Evolutionary conservation across 2,888 invertebrate genomes (phyloP).

Genomic region (Zaprionus lineosus): DNA sequence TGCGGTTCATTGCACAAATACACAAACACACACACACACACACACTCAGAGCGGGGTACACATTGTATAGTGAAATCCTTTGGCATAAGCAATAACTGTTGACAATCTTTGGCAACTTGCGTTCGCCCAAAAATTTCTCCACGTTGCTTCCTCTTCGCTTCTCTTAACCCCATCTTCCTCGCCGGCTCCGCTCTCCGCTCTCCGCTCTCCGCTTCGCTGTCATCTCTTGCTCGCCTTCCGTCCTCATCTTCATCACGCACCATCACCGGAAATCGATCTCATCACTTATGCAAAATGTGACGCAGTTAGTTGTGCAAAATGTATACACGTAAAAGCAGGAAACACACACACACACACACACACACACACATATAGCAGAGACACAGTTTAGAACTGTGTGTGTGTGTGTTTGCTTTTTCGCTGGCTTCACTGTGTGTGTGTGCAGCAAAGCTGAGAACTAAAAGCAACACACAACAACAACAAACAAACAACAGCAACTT

Average conservation of each 20-base stretch:
- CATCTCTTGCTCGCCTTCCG: constrained; percentile 11
- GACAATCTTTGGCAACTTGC: constrained; percentile 73
- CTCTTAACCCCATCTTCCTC: constrained; percentile 3
- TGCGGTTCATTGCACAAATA: constrained; percentile 43
- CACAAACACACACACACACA: constrained; percentile 17
- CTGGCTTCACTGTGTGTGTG: background rate
- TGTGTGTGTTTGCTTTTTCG: background rate
- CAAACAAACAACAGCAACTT: constrained; percentile 26
- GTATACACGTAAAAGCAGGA: constrained; percentile 44
- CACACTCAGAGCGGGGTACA: too few species aligned
- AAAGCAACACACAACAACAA: constrained; percentile 23
- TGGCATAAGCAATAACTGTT: constrained; percentile 70
- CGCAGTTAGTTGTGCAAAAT: constrained; percentile 75
- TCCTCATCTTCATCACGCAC: constrained; percentile 67
- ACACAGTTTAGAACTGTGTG: background rate
- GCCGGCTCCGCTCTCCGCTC: too few species aligned
- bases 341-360: constrained; percentile 15
- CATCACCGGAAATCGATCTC: constrained; percentile 74
- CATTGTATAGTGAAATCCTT: constrained; percentile 1
- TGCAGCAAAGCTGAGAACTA: constrained; percentile 16
- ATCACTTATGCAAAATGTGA: constrained; percentile 78
- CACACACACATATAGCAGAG: too few species aligned
- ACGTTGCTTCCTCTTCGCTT: constrained; percentile 5
- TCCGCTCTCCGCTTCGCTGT: background rate
- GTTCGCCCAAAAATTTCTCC: constrained; percentile 44